These are phyloP conservation scores for Pterostichus niger DNA, from an alignment of 2,888 invertebrate species.

Conservation along the genomic window DNA sequence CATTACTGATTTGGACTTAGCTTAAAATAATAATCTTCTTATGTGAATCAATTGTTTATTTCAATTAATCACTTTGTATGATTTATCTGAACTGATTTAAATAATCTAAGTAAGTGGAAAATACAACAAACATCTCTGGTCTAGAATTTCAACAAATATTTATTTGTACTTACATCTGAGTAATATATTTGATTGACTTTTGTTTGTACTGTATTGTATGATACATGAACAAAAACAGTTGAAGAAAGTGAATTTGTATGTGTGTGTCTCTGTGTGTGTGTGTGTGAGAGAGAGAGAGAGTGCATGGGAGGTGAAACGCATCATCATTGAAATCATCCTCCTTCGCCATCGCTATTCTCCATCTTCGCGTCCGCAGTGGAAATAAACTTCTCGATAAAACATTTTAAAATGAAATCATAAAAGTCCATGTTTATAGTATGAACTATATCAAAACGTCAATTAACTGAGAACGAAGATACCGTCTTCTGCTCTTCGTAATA, in stretches of 20 bases:
- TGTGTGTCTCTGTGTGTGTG: no score
- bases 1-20: no score
- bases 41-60: no score
- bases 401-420: constrained; percentile 61
- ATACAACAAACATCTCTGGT: no score
- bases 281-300: neutral
- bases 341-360: neutral
- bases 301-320: constrained; percentile 36
- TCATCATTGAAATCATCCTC: constrained; percentile 11
- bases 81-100: no score
- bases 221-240: neutral
- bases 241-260: neutral
- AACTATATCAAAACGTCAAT: constrained; percentile 61
- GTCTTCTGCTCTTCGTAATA: constrained; percentile 41
- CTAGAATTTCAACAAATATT: neutral
- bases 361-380: neutral
- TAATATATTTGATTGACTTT: constrained; percentile 1
- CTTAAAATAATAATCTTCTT: no score
- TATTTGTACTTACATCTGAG: neutral
- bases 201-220: neutral
- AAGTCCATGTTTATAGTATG: constrained; percentile 60
- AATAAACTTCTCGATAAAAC: constrained; percentile 54
- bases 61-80: no score
- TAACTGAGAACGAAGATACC: constrained; percentile 40
- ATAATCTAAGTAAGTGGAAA: no score